These are phyloP conservation scores for Nannospalax galili DNA, from an alignment of 2,113 vertebrate genomes.

Conservation along the genomic window DNA sequence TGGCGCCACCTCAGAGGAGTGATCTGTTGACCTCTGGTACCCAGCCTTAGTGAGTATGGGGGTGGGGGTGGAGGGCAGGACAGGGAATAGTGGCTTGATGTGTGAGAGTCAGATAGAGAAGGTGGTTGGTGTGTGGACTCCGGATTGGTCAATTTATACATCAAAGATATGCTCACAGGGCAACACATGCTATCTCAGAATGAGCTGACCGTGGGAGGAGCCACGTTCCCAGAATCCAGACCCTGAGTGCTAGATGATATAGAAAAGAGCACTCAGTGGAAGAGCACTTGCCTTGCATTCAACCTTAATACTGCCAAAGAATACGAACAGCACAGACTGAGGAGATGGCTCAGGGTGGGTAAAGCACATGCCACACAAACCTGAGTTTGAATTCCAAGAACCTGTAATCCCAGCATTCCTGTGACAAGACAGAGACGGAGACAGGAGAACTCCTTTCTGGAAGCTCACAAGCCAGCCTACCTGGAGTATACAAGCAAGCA, in stretches of 20 bases:
- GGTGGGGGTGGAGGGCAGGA: neutral
- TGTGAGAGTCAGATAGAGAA: neutral
- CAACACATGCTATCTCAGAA: neutral
- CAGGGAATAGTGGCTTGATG: no score
- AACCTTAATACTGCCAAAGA: neutral
- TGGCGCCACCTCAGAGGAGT: neutral
- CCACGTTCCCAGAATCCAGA: neutral
- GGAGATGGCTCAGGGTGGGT: neutral
- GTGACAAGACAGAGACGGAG: neutral
- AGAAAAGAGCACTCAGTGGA: neutral
- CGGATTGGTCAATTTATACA: neutral
- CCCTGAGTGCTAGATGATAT: neutral
- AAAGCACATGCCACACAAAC: neutral
- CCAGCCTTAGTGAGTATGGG: neutral
- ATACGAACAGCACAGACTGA: neutral
- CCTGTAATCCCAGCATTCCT: neutral
- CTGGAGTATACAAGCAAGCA: neutral
- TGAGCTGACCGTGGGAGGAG: neutral
- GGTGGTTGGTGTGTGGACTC: neutral
- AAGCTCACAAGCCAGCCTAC: neutral
- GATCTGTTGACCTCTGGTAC: neutral
- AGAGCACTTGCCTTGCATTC: neutral
- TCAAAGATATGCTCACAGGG: neutral
- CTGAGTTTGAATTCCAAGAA: neutral
- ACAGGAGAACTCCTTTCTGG: neutral